Evolutionary conservation across 2,113 vertebrate genomes (phyloP).

Genomic region (Pitta sordida): DNA sequence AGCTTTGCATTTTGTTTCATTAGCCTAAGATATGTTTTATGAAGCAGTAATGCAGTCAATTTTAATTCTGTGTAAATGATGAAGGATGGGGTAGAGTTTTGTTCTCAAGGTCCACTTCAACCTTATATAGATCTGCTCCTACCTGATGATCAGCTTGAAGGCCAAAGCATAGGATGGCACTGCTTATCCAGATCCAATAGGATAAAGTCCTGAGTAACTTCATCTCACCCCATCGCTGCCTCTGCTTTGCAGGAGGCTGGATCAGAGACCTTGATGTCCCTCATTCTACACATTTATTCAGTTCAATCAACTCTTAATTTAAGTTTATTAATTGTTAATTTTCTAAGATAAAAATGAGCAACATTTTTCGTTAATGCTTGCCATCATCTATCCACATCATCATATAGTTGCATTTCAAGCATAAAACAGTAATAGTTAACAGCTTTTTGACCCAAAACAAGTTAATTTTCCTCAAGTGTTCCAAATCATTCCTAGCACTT

Average conservation of each 20-base stretch:
- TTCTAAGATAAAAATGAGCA: not conserved
- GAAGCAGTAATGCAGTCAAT: not conserved
- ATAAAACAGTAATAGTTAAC: not conserved
- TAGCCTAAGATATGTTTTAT: not conserved
- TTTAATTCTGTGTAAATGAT: not conserved
- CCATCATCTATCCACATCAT: not conserved
- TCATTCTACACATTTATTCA: not conserved
- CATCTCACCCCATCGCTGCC: not conserved
- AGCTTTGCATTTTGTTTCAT: not conserved
- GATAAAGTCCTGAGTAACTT: not conserved
- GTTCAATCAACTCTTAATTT: not conserved
- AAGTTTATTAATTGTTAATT: not conserved
- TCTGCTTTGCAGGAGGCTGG: not conserved
- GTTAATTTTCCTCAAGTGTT: not conserved
- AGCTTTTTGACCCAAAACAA: not conserved
- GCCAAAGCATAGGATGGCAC: not conserved
- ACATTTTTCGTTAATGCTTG: not conserved
- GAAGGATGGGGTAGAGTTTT: not conserved
- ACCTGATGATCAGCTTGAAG: not conserved
- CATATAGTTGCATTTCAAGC: not conserved
- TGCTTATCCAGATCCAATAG: not conserved
- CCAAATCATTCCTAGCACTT: not conserved
- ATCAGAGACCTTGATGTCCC: not conserved
- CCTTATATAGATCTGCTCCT: not conserved
- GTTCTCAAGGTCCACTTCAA: not conserved